phyloP scores from a whole-genome alignment of 2,113 vertebrate species.

The Elephantulus edwardii region DNA sequence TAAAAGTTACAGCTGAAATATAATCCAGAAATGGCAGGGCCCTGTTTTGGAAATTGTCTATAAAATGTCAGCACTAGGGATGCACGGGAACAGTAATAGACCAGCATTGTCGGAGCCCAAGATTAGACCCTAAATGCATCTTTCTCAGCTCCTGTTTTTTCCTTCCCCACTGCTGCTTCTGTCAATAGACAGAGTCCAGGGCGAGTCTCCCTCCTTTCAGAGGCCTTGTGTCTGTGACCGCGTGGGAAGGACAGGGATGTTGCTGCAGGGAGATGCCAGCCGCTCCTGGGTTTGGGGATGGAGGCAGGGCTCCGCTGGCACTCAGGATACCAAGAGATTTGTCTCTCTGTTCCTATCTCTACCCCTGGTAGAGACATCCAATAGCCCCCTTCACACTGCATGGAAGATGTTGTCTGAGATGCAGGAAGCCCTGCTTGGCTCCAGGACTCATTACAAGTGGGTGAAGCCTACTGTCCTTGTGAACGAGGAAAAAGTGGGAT shows the following conservation, averaged over 20 bases:
- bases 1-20: conserved; percentile 90
- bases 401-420: background rate
- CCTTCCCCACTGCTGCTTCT: conserved; percentile 82
- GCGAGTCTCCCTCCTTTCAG: conserved; percentile 64
- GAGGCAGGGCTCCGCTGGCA: rapidly evolving
- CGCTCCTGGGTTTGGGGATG: background rate
- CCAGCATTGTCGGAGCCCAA: conserved; percentile 82
- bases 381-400: rapidly evolving
- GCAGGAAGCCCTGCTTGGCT: background rate
- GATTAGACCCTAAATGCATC: conserved; percentile 83
- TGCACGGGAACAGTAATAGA: conserved; percentile 83
- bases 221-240: conserved; percentile 65
- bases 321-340: background rate
- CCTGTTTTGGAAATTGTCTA: conserved; percentile 87
- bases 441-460: background rate
- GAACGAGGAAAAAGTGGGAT: background rate
- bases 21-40: conserved; percentile 87
- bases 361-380: background rate
- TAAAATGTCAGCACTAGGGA: conserved; percentile 86
- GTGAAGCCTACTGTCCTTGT: background rate
- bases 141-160: conserved; percentile 77
- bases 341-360: background rate
- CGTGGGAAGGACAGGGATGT: conserved; percentile 13
- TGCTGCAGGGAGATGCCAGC: conserved; percentile 18
- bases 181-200: conserved; percentile 80